phyloP scores from a whole-genome alignment of 2,113 vertebrate genomes.

The Otocyon megalotis region DNA sequence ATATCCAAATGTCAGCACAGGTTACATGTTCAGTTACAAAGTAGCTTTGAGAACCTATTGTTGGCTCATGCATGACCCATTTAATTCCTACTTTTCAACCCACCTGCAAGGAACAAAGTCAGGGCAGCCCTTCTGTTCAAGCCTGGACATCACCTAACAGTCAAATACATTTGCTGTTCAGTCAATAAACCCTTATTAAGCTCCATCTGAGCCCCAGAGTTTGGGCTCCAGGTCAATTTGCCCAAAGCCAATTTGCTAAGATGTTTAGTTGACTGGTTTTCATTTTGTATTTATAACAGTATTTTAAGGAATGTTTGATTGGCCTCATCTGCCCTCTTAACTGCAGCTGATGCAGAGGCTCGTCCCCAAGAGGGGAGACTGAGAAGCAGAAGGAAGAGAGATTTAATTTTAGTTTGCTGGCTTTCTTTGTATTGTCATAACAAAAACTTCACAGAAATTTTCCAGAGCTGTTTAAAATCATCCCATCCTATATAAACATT shows the following conservation, averaged over 20 bases:
- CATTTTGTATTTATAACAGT: neutral
- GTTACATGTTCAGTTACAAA: neutral
- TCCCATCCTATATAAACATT: neutral
- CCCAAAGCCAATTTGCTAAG: neutral
- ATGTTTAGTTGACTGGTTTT: neutral
- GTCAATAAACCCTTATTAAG: neutral
- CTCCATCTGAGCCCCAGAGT: neutral
- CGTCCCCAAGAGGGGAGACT: neutral
- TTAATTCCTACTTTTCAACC: neutral
- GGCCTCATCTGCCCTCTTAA: neutral
- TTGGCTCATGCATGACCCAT: neutral
- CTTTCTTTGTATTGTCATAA: slow-evolving; percentile 37
- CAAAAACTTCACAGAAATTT: slow-evolving; percentile 21
- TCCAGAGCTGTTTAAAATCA: slow-evolving; percentile 51
- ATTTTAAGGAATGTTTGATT: neutral
- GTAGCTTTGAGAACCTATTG: neutral
- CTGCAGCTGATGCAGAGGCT: neutral
- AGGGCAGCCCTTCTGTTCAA: neutral
- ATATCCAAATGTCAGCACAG: neutral
- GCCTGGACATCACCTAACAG: neutral
- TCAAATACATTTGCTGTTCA: neutral
- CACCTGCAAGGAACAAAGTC: neutral
- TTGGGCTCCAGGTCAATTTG: neutral
- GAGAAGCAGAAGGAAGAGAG: neutral
- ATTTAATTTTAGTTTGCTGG: neutral